A percentile compares a stretch with the other conserved stretches of the same genome.
Conservation (phyloP, 1,140 invertebrate genomes). For the Hypsibius dujardini region DNA sequence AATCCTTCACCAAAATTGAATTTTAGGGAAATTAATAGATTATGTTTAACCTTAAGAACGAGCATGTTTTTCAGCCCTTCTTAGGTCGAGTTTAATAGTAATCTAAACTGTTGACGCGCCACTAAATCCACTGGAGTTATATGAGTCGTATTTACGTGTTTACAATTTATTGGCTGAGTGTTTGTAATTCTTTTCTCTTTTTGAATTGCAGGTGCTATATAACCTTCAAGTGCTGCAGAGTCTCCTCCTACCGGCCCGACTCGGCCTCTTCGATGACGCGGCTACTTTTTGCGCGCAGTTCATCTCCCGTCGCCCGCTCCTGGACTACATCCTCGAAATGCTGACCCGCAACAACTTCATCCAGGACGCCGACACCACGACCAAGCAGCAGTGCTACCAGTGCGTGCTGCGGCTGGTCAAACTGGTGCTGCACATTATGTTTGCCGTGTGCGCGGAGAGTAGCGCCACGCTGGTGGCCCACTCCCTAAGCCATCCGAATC, state of each 20-base stretch:
- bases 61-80: too few species aligned
- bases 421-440: conserved; percentile 43
- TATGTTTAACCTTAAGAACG: too few species aligned
- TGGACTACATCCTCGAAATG: conserved; percentile 54
- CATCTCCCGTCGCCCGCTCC: conserved; percentile 61
- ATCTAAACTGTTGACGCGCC: too few species aligned
- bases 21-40: too few species aligned
- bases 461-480: too few species aligned
- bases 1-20: too few species aligned
- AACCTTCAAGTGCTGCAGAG: conserved; percentile 62
- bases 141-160: too few species aligned
- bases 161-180: too few species aligned
- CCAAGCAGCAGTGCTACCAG: conserved; percentile 41
- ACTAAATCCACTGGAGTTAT: too few species aligned
- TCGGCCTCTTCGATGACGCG: conserved; percentile 58
- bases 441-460: not conserved
- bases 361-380: conserved; percentile 56
- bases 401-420: conserved; percentile 63
- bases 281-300: conserved; percentile 74
- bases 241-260: conserved; percentile 71
- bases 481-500: too few species aligned
- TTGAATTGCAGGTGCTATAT: conserved; percentile 13
- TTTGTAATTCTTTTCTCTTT: too few species aligned
- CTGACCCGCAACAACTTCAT: conserved; percentile 70
- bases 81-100: too few species aligned